Evolutionary conservation across 2,113 vertebrate genomes (phyloP), one percentile per base, ranked within the genome.

Genomic region (Nothocercus julius): DNA sequence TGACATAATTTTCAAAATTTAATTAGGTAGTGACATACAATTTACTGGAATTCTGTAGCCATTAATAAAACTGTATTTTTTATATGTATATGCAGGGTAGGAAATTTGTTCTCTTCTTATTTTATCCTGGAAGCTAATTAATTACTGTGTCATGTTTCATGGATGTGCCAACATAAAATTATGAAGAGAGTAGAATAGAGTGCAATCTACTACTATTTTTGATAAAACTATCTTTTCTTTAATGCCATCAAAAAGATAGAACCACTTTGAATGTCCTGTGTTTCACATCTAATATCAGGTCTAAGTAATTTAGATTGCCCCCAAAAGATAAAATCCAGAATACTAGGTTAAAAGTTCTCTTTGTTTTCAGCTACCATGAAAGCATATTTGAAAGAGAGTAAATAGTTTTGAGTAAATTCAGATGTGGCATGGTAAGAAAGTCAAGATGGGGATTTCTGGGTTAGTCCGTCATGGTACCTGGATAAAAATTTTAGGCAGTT

Each of bases 131-230:
- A 97, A 98, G 94, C 93, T 96, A 98, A 98, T 98, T 98, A 98
- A 98, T 98, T 98, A 98, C 97, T 98, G 95, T 98, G 98, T 98
- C 98, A 97, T 98, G 98, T 98, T 98, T 98, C 97, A 97, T 98
- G 97, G 97, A 97, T 80, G 90, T 98, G 98, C 97, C 98, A 98
- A 96, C 96, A 93, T 90, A 96, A 97, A 97, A 98, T 98, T 98
- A 98, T 98, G 97, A 98, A 97, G 96, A 95, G 90, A 93, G 88
- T 85, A 75, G 77, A 67, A 73, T 88, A 74, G 44, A n/a, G 24
- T 87, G 89, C 77, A 95, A 94, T 82, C 89, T 95, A 79, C 90
- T 92, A 95, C 87, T 95, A 49, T 98, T 97, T 93, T 91, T 97
- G 16, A 86, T 92, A 89, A 88, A 76, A 96, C 56, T 54, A 94